phyloP scores from a whole-genome alignment of 2,797 vertebrate species.

The Chelidonichthys spinosus region DNA sequence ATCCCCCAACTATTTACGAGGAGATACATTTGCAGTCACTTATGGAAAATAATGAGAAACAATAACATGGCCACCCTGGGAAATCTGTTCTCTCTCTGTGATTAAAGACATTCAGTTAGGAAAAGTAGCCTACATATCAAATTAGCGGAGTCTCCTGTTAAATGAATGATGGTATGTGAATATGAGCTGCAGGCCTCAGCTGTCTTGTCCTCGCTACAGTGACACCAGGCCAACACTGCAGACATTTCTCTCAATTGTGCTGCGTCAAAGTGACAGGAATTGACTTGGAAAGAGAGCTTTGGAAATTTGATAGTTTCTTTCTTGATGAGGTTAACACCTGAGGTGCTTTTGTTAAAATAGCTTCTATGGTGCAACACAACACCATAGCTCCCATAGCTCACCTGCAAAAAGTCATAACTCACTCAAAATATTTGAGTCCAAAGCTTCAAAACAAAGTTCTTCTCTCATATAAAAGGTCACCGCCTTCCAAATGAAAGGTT shows the following conservation, averaged over 20 bases:
- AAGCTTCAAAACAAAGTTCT: too few species aligned
- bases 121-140: too few species aligned
- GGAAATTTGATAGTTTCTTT: constrained; percentile 34
- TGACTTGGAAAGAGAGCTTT: constrained; percentile 18
- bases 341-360: too few species aligned
- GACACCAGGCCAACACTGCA: constrained; percentile 29
- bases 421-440: too few species aligned
- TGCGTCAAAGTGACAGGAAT: constrained; percentile 36
- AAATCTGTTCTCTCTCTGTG: neutral
- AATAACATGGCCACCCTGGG: neutral
- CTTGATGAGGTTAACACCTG: constrained; percentile 29
- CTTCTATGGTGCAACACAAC: too few species aligned
- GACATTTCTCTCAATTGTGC: constrained; percentile 31
- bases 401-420: too few species aligned
- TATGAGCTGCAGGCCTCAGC: neutral
- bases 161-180: neutral
- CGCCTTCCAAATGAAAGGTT: too few species aligned
- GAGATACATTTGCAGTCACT: neutral
- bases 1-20: neutral
- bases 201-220: neutral
- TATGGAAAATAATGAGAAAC: neutral
- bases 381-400: too few species aligned
- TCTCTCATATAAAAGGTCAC: too few species aligned
- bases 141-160: neutral
- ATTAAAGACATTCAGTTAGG: too few species aligned